Evolutionary conservation across 1,140 invertebrate species (phyloP).

Genomic region (Thaumetopoea pityocampa): DNA sequence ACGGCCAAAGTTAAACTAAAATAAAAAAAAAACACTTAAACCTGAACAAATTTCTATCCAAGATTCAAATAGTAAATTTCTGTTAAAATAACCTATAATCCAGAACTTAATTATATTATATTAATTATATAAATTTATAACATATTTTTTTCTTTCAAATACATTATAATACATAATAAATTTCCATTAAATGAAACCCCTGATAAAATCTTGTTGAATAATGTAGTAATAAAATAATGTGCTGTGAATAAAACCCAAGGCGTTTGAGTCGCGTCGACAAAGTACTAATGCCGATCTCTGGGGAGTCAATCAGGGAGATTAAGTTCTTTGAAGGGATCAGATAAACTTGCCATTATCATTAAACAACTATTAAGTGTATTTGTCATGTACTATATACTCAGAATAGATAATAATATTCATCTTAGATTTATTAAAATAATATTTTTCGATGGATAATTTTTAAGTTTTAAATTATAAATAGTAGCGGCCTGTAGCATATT

Average conservation of each 20-base stretch:
- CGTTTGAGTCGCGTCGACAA: slow-evolving; percentile 17
- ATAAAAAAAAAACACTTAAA: no score
- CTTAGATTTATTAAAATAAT: background rate
- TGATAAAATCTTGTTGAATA: slow-evolving; percentile 17
- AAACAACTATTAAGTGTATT: slow-evolving; percentile 10
- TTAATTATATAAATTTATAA: no score
- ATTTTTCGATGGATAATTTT: no score
- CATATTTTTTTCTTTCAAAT: background rate
- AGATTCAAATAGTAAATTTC: no score
- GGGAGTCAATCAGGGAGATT: slow-evolving; percentile 45
- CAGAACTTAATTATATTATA: no score
- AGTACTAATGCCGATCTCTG: background rate
- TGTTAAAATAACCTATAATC: no score
- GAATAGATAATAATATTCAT: no score
- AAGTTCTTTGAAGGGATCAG: slow-evolving; percentile 31
- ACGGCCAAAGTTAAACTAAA: no score
- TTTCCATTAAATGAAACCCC: background rate
- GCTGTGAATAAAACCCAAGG: slow-evolving; percentile 25
- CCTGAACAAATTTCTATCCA: no score
- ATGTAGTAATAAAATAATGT: slow-evolving; percentile 15
- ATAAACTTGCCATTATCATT: slow-evolving; percentile 10
- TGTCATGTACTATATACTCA: no score
- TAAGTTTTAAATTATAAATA: no score
- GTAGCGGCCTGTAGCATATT: no score
- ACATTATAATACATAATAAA: background rate